Percentiles rank a stretch among this genome's conserved stretches.
Evolutionary conservation across 2,113 vertebrate genomes (phyloP).

Genomic region (Gymnarchus niloticus): DNA sequence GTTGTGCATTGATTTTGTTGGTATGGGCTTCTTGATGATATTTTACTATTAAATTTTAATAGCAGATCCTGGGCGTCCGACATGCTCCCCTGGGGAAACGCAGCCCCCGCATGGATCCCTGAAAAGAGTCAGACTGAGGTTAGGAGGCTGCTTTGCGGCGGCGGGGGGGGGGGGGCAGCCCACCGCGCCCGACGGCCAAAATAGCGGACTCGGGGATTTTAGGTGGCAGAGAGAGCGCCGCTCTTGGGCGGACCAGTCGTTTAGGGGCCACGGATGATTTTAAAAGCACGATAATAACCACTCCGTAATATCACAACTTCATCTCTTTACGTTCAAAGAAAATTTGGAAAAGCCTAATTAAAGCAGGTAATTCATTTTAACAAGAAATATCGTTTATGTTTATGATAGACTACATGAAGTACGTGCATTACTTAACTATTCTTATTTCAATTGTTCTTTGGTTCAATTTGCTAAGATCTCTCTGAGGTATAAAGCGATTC

Average conservation of each 20-base stretch:
- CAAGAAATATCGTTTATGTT: too few species aligned
- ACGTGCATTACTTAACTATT: background rate
- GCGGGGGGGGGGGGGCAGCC: slow-evolving; percentile 2
- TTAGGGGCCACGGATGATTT: background rate
- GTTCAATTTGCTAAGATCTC: background rate
- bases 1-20: background rate
- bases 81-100: background rate
- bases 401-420: background rate
- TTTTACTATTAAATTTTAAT: slow-evolving; percentile 4
- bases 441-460: background rate
- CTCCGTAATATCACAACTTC: background rate
- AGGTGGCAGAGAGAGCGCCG: background rate
- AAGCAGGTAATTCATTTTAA: background rate
- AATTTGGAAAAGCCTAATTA: background rate
- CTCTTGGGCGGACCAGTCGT: background rate
- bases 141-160: background rate
- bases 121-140: background rate
- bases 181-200: background rate
- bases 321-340: background rate
- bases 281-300: background rate
- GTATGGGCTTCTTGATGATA: background rate
- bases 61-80: background rate
- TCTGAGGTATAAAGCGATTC: background rate
- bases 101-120: background rate
- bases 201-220: background rate